Evolutionary conservation across 2,888 invertebrate species (phyloP), one percentile per base, ranked within the genome.

Genomic region (Neoascia interrupta): DNA sequence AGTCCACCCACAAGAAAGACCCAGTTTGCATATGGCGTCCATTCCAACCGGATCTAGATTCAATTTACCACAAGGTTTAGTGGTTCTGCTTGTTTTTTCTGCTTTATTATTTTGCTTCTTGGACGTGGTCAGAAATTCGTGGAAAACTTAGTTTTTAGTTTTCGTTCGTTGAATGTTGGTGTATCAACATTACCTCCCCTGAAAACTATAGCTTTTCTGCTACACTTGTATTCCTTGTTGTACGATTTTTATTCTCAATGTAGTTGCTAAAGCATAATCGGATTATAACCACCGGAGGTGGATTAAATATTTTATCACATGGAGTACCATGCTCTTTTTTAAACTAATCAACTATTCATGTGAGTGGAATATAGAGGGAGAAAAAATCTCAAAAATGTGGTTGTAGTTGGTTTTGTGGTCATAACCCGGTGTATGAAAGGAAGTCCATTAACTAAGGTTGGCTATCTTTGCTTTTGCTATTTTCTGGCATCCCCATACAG

Each of bases 11-110:
- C 58, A 13, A 39, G 13, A 8, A 31, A n/a, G 31, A n/a, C 8
- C 10, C 8, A 60, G 45, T 76, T 70, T 64, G 60, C 70, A 76
- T 64, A 76, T 64, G 70, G 37, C 63, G 31, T 47, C 45, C 53
- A 39, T 21, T 70, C 56, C 18, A 31, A 43, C 60, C 72, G 70
- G 70, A 76, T 70, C 64, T 70, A 47, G 51, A 76, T 72, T 76
- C 64, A 66, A 76, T 70, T 72, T 34, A 58, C 53, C 41, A 43
- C 47, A 72, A n/a, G 47, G 31, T 47, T 58, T n/a, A 39, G 16
- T 34, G 11, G 21, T 28, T 51, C 6, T 28, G 11, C 26, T 8
- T 43, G 36, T 6, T 15, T 11, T 39, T 5, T 43, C 6, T 39
- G 8, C 18, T 39, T 10, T 15, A 16, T 2, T 19, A 4, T 45